Base-by-base conservation (phyloP, 2,113 vertebrate species). In the Oryzias celebensis region DNA sequence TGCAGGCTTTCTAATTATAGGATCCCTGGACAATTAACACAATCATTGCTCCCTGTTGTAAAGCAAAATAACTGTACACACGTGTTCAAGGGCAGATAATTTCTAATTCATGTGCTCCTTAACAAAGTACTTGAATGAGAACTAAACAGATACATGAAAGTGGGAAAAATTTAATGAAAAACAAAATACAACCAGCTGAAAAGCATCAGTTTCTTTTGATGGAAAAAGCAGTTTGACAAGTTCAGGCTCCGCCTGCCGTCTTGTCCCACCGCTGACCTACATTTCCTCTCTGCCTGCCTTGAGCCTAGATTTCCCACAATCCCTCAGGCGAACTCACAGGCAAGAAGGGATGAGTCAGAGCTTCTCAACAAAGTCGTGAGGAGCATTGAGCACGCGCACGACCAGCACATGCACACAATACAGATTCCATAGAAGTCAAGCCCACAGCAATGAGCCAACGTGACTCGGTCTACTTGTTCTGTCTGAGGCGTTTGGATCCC, bases 311-410 rank as follows among this genome's bases (percentile, higher is more conserved):
- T 75, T 81, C 78, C 80, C 78, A 82, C 61, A 82, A 68, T 86
- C 50, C 78, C 31, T 47, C 52, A 53, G 49, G 73, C 46, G 58
- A n/a, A 45, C 78, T 78, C 55, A 59, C 51, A 61, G 52, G 72
- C 64, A 73, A 59, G 62, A 61, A 73, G 18, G 62, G 77, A 61
- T 83, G 83, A 83, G 70, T 84, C 85, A 87, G 68, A 81, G 80
- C 55, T 55, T 76, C 55, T 71, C 48, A 69, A 49, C 10, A 46
- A 43, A 73, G 68, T 55, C 44, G 31, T 65, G 68, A 75, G 58
- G 22, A 67, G 24, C 51, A 65, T 58, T 10, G 60, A 20, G 69
- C 5, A 31, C 18, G 17, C 26, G 60, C 31, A 67, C 20, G 44
- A 2, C 20, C 2, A 44, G 17, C 42, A 45, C 49, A 31, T 14